phyloP scores from a whole-genome alignment of 2,113 vertebrate genomes.

The Balaenoptera acutorostrata region DNA sequence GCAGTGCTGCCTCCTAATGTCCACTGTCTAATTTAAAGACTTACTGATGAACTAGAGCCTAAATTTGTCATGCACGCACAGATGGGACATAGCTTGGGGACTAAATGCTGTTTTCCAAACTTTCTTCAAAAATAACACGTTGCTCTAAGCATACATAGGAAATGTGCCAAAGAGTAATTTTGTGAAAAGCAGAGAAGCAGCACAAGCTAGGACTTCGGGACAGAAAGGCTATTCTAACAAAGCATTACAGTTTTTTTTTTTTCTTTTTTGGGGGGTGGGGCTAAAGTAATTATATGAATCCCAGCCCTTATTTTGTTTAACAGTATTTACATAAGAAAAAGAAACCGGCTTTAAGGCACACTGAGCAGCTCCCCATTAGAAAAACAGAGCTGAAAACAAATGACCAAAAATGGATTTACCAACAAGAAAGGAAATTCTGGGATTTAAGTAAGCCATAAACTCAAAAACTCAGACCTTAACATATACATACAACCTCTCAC shows the following conservation, averaged over 20 bases:
- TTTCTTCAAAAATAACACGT: neutral
- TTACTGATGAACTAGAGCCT: neutral
- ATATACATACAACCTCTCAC: neutral
- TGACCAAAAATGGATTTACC: neutral
- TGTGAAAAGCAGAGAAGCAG: neutral
- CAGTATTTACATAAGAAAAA: neutral
- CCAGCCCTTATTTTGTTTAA: neutral
- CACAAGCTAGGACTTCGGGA: neutral
- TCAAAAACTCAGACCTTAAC: neutral
- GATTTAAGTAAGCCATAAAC: neutral
- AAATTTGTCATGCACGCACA: rapidly evolving
- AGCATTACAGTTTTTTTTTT: neutral
- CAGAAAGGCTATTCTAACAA: neutral
- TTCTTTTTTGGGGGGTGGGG: neutral
- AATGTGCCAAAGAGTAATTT: neutral
- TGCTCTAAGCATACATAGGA: neutral
- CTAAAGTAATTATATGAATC: neutral
- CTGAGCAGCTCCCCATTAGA: neutral
- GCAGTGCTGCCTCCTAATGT: neutral
- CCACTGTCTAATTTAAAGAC: neutral
- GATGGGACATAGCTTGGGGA: neutral
- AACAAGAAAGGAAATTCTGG: neutral
- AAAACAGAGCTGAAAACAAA: neutral
- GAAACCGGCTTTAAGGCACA: neutral
- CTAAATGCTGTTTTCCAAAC: neutral